Conservation (phyloP, 92 coral and sea anemone species). For the Zoanthus solanderi region DNA sequence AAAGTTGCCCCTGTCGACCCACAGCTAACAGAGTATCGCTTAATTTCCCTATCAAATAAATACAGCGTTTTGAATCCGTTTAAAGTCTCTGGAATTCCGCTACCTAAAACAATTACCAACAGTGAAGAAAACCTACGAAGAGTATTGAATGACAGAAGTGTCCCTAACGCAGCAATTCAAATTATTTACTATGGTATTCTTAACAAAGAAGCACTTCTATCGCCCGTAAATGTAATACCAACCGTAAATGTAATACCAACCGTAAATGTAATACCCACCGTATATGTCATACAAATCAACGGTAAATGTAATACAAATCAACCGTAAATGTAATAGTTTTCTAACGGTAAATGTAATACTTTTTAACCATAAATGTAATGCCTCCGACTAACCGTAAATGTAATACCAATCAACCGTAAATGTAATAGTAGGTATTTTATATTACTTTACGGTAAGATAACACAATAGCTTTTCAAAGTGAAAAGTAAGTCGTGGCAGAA, state of each 20-base stretch:
- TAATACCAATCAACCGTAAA: no score
- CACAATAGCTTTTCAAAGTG: background rate
- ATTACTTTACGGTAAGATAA: background rate
- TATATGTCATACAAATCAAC: no score
- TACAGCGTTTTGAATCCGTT: constrained; percentile 2
- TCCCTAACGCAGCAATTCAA: background rate
- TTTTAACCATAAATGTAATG: no score
- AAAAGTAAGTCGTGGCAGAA: no score
- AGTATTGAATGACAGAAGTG: background rate
- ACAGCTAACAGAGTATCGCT: background rate
- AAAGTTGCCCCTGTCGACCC: background rate
- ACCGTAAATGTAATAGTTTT: no score
- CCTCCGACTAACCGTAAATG: no score
- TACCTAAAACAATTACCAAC: background rate
- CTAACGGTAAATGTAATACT: no score
- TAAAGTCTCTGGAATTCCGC: background rate
- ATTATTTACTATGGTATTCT: constrained; percentile 39
- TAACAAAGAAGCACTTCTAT: constrained; percentile 13
- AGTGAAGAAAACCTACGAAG: background rate
- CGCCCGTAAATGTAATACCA: no score
- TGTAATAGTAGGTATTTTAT: background rate
- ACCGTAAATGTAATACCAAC: no score
- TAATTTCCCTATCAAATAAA: background rate
- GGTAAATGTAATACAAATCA: no score
- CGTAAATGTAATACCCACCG: no score